Conservation (phyloP, 2,113 vertebrate genomes). For the Nipponia nippon region DNA sequence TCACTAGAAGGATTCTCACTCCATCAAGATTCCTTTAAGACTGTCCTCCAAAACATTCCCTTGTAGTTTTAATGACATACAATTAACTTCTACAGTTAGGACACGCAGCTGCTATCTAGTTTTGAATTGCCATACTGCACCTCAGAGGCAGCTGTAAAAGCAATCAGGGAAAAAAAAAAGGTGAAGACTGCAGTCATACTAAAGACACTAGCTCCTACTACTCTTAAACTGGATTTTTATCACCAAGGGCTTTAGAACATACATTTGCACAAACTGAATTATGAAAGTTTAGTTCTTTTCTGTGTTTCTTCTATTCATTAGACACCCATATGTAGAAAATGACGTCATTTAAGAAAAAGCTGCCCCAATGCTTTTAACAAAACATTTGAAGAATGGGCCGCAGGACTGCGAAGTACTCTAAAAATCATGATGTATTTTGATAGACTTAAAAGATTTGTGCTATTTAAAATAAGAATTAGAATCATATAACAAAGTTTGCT, state of each 20-base stretch:
- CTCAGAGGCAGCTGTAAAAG: neutral
- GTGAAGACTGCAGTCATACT: neutral
- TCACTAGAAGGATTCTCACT: neutral
- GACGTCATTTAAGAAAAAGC: neutral
- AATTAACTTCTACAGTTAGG: neutral
- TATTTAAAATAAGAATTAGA: neutral
- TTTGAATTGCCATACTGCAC: neutral
- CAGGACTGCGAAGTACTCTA: neutral
- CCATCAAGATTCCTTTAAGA: neutral
- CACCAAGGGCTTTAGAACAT: neutral
- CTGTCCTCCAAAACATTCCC: neutral
- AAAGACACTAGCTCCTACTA: neutral
- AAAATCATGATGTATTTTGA: neutral
- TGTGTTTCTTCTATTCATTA: neutral
- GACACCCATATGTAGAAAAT: accelerated
- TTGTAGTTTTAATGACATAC: neutral
- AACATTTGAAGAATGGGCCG: neutral
- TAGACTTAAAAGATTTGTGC: neutral
- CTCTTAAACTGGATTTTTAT: neutral
- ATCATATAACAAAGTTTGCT: neutral
- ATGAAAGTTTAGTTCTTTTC: neutral
- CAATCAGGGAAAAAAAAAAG: neutral
- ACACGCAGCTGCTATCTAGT: neutral
- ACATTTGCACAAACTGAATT: neutral
- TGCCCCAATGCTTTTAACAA: neutral